Percentiles rank a stretch among this genome's conserved stretches.
These are phyloP conservation scores for Drosophila ohnishii DNA, from an alignment of 1,140 invertebrate species.

Conservation along the genomic window DNA sequence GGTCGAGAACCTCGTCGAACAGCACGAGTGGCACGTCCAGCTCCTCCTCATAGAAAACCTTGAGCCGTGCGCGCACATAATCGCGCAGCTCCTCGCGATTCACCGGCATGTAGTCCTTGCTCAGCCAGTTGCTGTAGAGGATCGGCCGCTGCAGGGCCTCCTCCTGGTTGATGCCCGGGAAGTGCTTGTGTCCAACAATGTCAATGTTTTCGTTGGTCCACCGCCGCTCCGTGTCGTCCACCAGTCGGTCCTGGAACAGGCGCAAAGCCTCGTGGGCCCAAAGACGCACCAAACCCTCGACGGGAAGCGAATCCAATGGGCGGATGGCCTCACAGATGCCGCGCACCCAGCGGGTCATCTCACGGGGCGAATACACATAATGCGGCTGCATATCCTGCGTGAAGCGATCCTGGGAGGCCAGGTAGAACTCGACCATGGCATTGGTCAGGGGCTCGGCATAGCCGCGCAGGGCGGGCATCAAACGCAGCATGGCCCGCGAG, in stretches of 20 bases:
- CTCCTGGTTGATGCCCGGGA: constrained; percentile 94
- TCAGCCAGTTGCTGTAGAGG: constrained; percentile 99
- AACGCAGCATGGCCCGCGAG: constrained; percentile 97
- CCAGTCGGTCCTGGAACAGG: constrained; percentile 98
- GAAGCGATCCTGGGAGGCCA: constrained; percentile 98
- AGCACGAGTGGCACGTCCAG: constrained; percentile 98
- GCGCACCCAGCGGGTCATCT: constrained; percentile 99
- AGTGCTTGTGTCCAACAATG: constrained; percentile 96
- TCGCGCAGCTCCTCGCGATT: constrained; percentile 97
- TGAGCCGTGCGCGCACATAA: constrained; percentile 98
- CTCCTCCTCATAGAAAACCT: constrained; percentile 99
- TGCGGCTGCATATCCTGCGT: constrained; percentile 99
- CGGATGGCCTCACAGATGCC: constrained; percentile 99
- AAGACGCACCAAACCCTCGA: constrained; percentile 97
- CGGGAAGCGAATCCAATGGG: constrained; percentile 94
- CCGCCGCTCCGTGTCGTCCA: constrained; percentile 95
- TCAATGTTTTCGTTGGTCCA: constrained; percentile 99
- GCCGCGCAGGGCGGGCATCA: constrained; percentile 94
- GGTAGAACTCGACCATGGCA: constrained; percentile 99
- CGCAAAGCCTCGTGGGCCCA: constrained; percentile 99
- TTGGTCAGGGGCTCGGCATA: constrained; percentile 98
- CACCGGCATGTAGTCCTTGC: constrained; percentile 99
- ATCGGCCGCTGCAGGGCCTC: constrained; percentile 92
- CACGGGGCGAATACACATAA: constrained; percentile 99
- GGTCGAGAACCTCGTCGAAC: constrained; percentile 99